Evolutionary conservation across 2,113 vertebrate species (phyloP).

Genomic region (Equus przewalskii): DNA sequence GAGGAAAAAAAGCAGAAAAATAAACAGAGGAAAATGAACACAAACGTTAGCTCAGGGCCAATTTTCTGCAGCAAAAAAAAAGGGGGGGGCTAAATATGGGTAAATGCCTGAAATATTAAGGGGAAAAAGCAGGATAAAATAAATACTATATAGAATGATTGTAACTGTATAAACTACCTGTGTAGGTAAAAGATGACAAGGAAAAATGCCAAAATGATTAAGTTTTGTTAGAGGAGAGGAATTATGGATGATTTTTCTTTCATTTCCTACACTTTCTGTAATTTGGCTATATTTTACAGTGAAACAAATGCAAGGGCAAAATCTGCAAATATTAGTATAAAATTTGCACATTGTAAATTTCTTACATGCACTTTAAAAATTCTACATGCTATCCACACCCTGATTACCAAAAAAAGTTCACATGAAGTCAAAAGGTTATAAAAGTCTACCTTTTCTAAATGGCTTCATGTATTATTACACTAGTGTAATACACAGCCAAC

Average conservation of each 20-base stretch:
- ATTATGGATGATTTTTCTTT: not conserved
- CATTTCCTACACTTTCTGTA: not conserved
- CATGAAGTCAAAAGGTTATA: not conserved
- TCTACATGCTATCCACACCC: not conserved
- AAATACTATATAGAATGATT: not conserved
- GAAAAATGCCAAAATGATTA: not conserved
- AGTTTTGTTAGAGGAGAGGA: not conserved
- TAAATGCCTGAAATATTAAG: not conserved
- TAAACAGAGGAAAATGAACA: no score
- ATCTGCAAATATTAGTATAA: not conserved
- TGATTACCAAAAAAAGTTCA: not conserved
- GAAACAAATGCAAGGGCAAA: not conserved
- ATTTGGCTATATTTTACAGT: not conserved
- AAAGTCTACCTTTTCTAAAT: conserved; percentile 35
- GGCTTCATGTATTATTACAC: not conserved
- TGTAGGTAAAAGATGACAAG: not conserved
- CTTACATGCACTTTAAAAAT: not conserved
- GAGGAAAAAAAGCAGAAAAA: no score
- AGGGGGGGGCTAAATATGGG: not conserved
- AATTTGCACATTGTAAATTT: not conserved
- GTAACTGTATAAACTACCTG: not conserved
- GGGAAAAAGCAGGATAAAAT: not conserved
- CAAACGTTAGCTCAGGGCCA: no score
- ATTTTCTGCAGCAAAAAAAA: no score
- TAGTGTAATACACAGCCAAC: not conserved